These are phyloP conservation scores for Ennomos fuscantarius DNA, from an alignment of 2,888 invertebrate species.

Conservation along the genomic window DNA sequence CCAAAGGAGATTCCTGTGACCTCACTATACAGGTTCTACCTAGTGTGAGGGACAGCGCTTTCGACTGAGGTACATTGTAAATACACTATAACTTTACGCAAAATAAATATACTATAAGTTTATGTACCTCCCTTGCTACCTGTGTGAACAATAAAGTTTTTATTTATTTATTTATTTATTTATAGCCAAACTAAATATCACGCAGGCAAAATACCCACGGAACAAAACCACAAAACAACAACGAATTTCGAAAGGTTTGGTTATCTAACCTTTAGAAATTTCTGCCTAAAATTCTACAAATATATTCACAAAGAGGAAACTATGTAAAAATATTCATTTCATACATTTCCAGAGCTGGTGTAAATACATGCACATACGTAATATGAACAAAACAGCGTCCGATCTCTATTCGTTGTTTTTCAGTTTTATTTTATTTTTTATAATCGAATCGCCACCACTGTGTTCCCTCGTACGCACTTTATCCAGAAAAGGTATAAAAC, in stretches of 20 bases:
- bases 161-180: too few relatives aligned
- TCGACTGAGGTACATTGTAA: too few relatives aligned
- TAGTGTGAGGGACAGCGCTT: too few relatives aligned
- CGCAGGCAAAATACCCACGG: too few relatives aligned
- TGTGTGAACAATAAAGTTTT: too few relatives aligned
- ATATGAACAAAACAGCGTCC: constrained; percentile 29
- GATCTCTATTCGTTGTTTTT: constrained; percentile 12
- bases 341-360: constrained; percentile 32
- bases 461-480: constrained; percentile 31
- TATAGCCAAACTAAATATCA: constrained; percentile 1
- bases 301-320: constrained; percentile 40
- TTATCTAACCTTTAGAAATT: constrained; percentile 26
- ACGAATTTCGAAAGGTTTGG: constrained; percentile 13
- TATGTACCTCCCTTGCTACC: too few relatives aligned
- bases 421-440: constrained; percentile 19
- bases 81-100: too few relatives aligned
- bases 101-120: too few relatives aligned
- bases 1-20: too few relatives aligned
- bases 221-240: background rate
- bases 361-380: constrained; percentile 42
- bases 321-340: constrained; percentile 46
- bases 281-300: constrained; percentile 30
- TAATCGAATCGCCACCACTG: constrained; percentile 27
- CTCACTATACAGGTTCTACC: too few relatives aligned
- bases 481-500: constrained; percentile 25